Conservation (phyloP, 2,113 vertebrate species). For the Puntigrus tetrazona region DNA sequence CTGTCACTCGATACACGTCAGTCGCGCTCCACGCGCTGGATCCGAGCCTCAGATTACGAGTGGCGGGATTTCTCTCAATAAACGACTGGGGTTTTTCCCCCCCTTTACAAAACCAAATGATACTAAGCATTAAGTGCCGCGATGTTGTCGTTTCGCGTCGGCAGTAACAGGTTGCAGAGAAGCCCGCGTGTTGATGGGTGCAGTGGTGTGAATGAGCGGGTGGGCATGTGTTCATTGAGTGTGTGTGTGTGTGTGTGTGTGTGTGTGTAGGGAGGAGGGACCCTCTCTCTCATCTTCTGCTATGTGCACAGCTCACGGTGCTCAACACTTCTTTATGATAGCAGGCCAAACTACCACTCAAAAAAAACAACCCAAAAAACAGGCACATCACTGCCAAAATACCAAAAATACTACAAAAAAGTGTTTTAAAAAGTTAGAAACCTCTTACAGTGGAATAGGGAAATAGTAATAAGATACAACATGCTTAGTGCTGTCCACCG, state of each 20-base stretch:
- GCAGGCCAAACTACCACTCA: neutral
- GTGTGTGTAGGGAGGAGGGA: constrained; percentile 14
- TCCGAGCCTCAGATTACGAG: neutral
- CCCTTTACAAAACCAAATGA: neutral
- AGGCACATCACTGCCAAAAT: neutral
- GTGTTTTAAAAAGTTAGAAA: too few species aligned
- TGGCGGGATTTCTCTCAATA: neutral
- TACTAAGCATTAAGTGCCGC: too few species aligned
- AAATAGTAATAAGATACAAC: too few species aligned
- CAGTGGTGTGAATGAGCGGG: neutral
- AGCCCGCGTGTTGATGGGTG: neutral
- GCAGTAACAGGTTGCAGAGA: constrained; percentile 22
- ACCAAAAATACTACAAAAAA: neutral
- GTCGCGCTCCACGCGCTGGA: neutral
- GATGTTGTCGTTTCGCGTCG: neutral
- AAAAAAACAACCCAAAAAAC: neutral
- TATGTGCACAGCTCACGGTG: constrained; percentile 32
- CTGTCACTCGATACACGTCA: constrained; percentile 20
- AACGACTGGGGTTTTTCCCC: neutral
- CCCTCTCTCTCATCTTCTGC: neutral
- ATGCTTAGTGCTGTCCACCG: too few species aligned
- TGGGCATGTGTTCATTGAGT: constrained; percentile 6
- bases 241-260: too few species aligned
- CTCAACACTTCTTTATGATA: neutral
- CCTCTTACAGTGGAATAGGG: too few species aligned